Base-by-base conservation (phyloP, 2,888 invertebrate genomes). In the Bellardia pandia region DNA sequence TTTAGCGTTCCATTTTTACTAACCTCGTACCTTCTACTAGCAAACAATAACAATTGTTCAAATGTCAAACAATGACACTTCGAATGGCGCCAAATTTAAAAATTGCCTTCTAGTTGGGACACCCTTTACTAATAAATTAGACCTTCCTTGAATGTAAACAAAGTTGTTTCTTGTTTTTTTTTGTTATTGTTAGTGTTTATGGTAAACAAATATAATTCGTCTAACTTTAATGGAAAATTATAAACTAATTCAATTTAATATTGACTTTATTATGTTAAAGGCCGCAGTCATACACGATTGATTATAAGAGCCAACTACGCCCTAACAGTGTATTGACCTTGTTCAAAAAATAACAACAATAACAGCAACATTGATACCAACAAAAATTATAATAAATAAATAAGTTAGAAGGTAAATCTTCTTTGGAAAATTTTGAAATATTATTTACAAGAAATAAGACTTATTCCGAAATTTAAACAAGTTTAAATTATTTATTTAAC, bases 261-360 rank as follows among this genome's bases (percentile, higher is more conserved):
- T 68, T 66, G 30, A 51, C 30, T 69, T 42, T 58, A 45, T 62
- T 77, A 62, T 71, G 37, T 37, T 75, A 62, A 71, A 84, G 84
- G 84, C 72, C 84, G 48, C 30, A 48, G 68, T 78, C 72, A 78
- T 66, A 66, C 72, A 58, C 64, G 71, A 84, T 72, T 78, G 77
- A 66, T 48, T 72, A 58, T 40, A 60, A 64, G 45, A 75, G 30
- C 75, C 60, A 60, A 75, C 23, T 9, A 42, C 8, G 9, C 8
- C n/a, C 64, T 64, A 40, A 9, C 37, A 71, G 13, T 40, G 42
- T 51, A 37, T 30, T 51, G 23, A 80, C 72, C 64, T 80, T 80
- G 80, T 60, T 60, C 37, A 66, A 48, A 69, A 68, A 48, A 48
- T 23, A 71, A 51, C 51, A 62, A 33, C 7, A 64, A n/a, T 7